Conservation (phyloP, 1,140 invertebrate species). For the Drosophila kepulauana region DNA sequence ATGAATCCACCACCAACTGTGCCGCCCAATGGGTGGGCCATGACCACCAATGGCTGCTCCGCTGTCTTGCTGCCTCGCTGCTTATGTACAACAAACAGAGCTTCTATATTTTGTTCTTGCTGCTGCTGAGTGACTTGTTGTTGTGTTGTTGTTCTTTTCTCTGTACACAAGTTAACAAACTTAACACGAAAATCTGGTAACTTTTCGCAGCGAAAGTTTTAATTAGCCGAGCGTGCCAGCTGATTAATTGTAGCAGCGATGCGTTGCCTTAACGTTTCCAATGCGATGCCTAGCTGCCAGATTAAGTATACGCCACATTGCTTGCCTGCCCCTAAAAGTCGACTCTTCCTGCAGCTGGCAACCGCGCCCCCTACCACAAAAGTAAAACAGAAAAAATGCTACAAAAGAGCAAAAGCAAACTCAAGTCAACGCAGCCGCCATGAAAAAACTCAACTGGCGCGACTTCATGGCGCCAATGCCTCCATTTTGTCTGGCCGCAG, state of each 20-base stretch:
- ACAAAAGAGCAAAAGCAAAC: slow-evolving; percentile 37
- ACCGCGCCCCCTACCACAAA: not conserved
- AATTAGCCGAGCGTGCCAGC: slow-evolving; percentile 16
- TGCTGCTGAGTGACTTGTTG: slow-evolving; percentile 33
- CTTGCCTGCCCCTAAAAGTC: slow-evolving; percentile 16
- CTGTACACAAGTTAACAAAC: slow-evolving; percentile 22
- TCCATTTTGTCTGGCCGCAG: slow-evolving; percentile 83
- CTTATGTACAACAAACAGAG: slow-evolving; percentile 48
- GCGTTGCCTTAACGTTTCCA: slow-evolving; percentile 6
- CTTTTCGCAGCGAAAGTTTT: slow-evolving; percentile 26
- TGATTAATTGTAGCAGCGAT: slow-evolving; percentile 28
- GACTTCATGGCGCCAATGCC: slow-evolving; percentile 78
- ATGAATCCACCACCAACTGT: slow-evolving; percentile 75
- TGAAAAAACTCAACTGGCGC: slow-evolving; percentile 81
- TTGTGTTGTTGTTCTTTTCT: not conserved
- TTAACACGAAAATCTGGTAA: slow-evolving; percentile 17
- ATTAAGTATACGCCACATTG: slow-evolving; percentile 52
- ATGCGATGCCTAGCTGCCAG: slow-evolving; percentile 8
- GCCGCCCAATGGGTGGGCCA: slow-evolving; percentile 72
- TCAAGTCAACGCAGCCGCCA: slow-evolving; percentile 50
- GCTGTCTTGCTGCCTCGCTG: slow-evolving; percentile 48
- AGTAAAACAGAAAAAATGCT: not conserved
- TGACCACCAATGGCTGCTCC: slow-evolving; percentile 76
- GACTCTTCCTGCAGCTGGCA: not conserved
- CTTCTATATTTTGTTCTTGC: slow-evolving; percentile 32